Evolutionary conservation across 2,113 vertebrate species (phyloP).

Genomic region (Natator depressus): DNA sequence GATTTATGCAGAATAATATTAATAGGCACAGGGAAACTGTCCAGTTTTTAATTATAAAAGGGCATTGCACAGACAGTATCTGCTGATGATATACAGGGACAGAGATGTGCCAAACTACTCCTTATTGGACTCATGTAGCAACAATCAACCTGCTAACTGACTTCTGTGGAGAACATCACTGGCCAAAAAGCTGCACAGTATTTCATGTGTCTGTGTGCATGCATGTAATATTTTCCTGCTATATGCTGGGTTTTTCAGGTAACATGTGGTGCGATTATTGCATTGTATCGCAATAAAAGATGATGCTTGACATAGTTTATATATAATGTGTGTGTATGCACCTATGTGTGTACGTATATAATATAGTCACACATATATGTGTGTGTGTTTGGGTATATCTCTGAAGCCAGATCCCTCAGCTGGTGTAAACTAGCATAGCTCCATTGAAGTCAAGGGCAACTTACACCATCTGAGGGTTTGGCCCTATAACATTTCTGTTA

Average conservation of each 20-base stretch:
- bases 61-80: not conserved
- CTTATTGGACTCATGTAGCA: conserved; percentile 5
- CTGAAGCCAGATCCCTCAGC: not conserved
- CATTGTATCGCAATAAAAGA: not conserved
- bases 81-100: conserved; percentile 3
- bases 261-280: rapidly evolving
- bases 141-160: not conserved
- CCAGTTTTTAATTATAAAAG: conserved; percentile 53
- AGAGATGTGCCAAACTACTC: not conserved
- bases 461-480: not conserved
- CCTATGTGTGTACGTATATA: not conserved
- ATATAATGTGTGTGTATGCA: not conserved
- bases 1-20: not conserved
- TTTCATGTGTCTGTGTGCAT: not conserved
- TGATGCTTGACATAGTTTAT: not conserved
- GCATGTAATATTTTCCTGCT: not conserved
- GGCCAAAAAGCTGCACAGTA: not conserved
- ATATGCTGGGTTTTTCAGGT: not conserved
- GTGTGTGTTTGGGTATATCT: not conserved
- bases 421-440: not conserved
- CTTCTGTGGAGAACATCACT: not conserved
- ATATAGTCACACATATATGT: not conserved
- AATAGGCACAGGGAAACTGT: conserved; percentile 21
- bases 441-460: not conserved
- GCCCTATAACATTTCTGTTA: not conserved